Evolutionary conservation across 2,113 vertebrate genomes (phyloP), one percentile per base, ranked within the genome.

Genomic region (Carassius gibelio): DNA sequence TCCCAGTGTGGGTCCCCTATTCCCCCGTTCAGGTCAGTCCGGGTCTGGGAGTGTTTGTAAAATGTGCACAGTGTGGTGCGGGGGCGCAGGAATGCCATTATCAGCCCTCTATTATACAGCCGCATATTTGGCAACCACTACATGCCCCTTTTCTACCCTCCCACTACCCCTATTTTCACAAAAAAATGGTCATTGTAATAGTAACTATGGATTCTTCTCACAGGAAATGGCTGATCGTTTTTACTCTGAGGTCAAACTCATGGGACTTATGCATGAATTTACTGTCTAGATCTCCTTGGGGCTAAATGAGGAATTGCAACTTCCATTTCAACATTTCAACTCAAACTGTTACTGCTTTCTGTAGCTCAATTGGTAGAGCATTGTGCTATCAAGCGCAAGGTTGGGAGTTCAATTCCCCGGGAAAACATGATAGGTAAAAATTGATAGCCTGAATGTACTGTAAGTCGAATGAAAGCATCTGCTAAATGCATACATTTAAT

Each of bases 131-230:
- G 78, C 81, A 87, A 36, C 30, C 83, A 75, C 75, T 76, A 86
- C 86, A 88, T 88, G 78, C 45, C 75, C 77, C 87, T 81, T 81
- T 38, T 59, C 68, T 75, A 59, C 38, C 59, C 11, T 69, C 45
- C 26, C 55, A 64, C 34, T 66, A 50, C 36, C 15, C 55, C 4
- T 26, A 30, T 36, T 62, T 17, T 14, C 14, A 23, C 34, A 75
- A 71, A 80, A 21, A 7, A 26, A n/a, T 17, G 8, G 30, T 74
- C 19, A 75, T 74, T 71, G 52, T 75, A 61, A 62, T 26, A 50
- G 55, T 64, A 59, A 72, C 80, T 64, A 34, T 36, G n/a, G 30
- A 38, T 74, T 72, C 9, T 74, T 75, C n/a, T 81, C 50, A 62
- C 52, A 86, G 81, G 7, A 30, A 57, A 84, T 82, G 42, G 62